Base-by-base conservation (phyloP, 2,113 vertebrate species). In the Aleadryas rufinucha region DNA sequence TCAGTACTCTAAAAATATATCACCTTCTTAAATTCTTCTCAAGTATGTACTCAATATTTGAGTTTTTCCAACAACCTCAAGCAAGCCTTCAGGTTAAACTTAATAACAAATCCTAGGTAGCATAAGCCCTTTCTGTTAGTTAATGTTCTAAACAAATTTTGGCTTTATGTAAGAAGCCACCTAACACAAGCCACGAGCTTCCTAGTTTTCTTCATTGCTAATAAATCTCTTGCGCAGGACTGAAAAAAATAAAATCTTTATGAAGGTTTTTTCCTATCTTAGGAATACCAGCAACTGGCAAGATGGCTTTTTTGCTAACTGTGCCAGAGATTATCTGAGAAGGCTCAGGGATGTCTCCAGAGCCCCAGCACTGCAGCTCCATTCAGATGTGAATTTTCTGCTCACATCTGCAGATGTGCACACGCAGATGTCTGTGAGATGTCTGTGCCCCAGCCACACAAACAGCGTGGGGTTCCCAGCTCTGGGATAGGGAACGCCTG, bases 11-110 rank as follows among this genome's bases (percentile, higher is more conserved):
- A 93, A 93, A 95, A 93, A 92, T 93, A 76, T 89, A 95, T 87
- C 92, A 95, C 87, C 84, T 95, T 97, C 95, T 95, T 96, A 96
- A 96, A 95, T 93, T 96, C 69, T 95, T 95, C 87, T 72, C 81
- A 93, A 93, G 77, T 95, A 95, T 50, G 85, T 72, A 84, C 89
- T 95, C 81, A 53, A 42, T 84, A 83, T 79, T 85, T 50, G 57
- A 79, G 76, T 80, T 96, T 94, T 91, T 87, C 82, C 84, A 95
- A 87, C 47, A 53, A 80, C 42, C 75, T 91, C 50, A 72, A 88
- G 57, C 39, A 89, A 49, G 65, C 45, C 81, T 95, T 87, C 81
- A 93, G 78, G 91, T 85, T 94, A 74, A 93, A 77, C 30, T 87
- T 54, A 52, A 47, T 39, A 94, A 82, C 35, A 72, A 92, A 79